Conservation (phyloP, 92 coral and sea anemone genomes). For the Actinostola sp. region DNA sequence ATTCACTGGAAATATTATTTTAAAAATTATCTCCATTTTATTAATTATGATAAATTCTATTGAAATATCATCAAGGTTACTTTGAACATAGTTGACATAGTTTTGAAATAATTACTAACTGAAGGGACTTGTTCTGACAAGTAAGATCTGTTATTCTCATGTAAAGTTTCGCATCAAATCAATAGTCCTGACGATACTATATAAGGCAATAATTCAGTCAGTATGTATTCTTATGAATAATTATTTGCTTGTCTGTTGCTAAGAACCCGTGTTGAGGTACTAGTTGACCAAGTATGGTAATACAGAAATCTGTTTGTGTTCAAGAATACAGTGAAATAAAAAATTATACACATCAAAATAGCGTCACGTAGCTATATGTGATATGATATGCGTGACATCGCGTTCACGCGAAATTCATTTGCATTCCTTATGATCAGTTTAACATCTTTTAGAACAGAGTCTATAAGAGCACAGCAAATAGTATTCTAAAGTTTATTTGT, state of each 20-base stretch:
- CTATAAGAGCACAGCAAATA: too few relatives aligned
- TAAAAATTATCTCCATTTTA: too few relatives aligned
- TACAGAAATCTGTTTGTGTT: conserved; percentile 14
- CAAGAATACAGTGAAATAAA: conserved; percentile 1
- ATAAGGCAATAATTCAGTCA: not conserved
- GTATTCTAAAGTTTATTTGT: too few relatives aligned
- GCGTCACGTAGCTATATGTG: not conserved
- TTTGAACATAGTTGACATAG: not conserved
- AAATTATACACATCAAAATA: not conserved
- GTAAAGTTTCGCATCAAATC: not conserved
- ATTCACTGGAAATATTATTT: too few relatives aligned
- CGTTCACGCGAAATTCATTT: too few relatives aligned
- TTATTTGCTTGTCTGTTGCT: conserved; percentile 2
- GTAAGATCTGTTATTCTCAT: not conserved
- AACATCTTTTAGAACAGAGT: too few relatives aligned
- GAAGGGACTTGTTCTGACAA: not conserved
- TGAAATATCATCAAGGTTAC: too few relatives aligned
- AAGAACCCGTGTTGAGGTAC: not conserved
- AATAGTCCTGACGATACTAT: conserved; percentile 9
- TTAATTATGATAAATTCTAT: too few relatives aligned
- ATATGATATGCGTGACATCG: conserved; percentile 1
- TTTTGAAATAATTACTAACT: not conserved
- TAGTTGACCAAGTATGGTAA: conserved; percentile 28
- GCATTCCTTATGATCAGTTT: too few relatives aligned
- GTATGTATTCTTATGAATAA: conserved; percentile 7